Conservation (phyloP, 2,113 vertebrate genomes). For the Hystrix brachyura region DNA sequence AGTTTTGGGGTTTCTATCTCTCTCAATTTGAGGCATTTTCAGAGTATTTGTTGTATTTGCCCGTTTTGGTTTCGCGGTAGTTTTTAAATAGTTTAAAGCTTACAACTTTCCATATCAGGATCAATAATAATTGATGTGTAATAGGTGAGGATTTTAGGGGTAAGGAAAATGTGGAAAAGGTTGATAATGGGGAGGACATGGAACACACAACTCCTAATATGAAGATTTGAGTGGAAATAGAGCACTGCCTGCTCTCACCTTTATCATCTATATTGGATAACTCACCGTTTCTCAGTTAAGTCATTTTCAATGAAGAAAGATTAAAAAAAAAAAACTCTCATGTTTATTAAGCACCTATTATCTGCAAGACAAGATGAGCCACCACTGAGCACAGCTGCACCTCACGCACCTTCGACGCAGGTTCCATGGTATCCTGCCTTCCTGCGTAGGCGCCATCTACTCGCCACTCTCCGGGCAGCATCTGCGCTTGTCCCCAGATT, state of each 20-base stretch:
- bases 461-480: too few species aligned
- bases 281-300: neutral
- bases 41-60: neutral
- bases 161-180: neutral
- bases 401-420: fast-evolving
- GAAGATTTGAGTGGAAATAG: neutral
- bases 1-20: neutral
- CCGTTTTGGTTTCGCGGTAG: neutral
- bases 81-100: neutral
- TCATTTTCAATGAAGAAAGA: neutral
- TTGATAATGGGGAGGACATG: neutral
- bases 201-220: neutral
- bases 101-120: neutral
- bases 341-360: neutral
- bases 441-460: too few species aligned
- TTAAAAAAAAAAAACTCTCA: neutral
- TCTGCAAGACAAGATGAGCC: neutral
- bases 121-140: neutral
- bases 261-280: neutral
- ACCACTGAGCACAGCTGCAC: too few species aligned
- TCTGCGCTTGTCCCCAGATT: neutral
- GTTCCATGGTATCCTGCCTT: fast-evolving
- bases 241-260: too few species aligned
- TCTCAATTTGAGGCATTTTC: neutral
- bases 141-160: neutral